Conservation (phyloP, 2,797 vertebrate genomes). For the Siniperca scherzeri region DNA sequence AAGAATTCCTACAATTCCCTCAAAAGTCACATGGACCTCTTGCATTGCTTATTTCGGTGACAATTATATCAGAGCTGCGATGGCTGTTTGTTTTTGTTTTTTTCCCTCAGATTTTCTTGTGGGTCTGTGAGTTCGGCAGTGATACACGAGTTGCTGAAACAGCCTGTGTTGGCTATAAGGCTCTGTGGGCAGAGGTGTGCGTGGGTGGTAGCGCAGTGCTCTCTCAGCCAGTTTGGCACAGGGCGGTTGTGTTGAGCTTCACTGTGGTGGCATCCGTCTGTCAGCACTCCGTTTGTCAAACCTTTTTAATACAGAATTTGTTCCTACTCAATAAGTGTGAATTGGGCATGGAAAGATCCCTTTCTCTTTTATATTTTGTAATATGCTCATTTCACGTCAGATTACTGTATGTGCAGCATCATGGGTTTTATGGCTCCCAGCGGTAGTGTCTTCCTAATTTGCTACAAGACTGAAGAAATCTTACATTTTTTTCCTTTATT, state of each 20-base stretch:
- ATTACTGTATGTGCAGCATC: background rate
- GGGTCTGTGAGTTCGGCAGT: slow-evolving; percentile 54
- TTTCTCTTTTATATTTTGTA: slow-evolving; percentile 17
- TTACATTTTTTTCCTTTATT: background rate
- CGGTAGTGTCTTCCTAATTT: slow-evolving; percentile 5
- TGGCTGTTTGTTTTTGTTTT: background rate
- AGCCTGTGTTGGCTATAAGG: slow-evolving; percentile 66
- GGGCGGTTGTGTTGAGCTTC: slow-evolving; percentile 66
- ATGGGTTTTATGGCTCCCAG: background rate
- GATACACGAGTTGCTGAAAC: slow-evolving; percentile 65
- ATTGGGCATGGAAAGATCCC: background rate
- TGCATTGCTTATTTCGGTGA: background rate
- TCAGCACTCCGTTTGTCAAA: slow-evolving; percentile 61
- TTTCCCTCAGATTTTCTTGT: slow-evolving; percentile 15
- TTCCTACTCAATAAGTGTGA: slow-evolving; percentile 16
- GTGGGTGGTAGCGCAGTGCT: slow-evolving; percentile 76
- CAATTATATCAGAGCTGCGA: slow-evolving; percentile 2
- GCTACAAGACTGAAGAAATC: background rate
- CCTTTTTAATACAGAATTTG: slow-evolving; percentile 50
- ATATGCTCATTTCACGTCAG: slow-evolving; percentile 29
- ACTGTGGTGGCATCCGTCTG: slow-evolving; percentile 80
- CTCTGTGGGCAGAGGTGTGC: slow-evolving; percentile 79
- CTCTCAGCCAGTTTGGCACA: slow-evolving; percentile 80
- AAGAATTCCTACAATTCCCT: slow-evolving; percentile 10
- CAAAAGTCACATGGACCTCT: slow-evolving; percentile 15